Percentiles rank a stretch among this genome's conserved stretches.
phyloP scores from a whole-genome alignment of 2,113 vertebrate genomes.

The Ailuropoda melanoleuca region DNA sequence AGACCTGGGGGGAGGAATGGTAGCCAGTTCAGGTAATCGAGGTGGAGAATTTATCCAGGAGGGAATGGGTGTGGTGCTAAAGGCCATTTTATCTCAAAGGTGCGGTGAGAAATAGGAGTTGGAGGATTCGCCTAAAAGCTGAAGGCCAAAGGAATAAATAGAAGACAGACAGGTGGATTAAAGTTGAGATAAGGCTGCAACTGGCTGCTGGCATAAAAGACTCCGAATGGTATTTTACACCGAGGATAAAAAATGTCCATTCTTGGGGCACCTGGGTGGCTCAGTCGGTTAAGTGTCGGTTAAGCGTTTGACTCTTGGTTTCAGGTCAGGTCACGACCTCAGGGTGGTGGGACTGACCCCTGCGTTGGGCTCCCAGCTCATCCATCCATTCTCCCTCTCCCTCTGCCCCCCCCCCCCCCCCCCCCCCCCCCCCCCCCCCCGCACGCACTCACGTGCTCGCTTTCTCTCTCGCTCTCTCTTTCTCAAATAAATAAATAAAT shows the following conservation, averaged over 20 bases:
- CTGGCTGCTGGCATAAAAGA: background rate
- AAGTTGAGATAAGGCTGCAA: background rate
- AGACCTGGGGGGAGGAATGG: background rate
- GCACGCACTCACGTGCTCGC: accelerated
- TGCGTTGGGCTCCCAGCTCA: background rate
- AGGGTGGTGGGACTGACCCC: background rate
- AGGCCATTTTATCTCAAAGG: background rate
- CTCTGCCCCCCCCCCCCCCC: background rate
- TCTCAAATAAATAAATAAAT: background rate
- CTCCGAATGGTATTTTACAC: background rate
- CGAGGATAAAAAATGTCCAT: background rate
- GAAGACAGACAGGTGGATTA: background rate
- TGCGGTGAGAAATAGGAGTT: background rate
- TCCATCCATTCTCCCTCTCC: background rate
- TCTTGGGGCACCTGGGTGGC: background rate
- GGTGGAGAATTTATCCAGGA: background rate
- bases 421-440: background rate
- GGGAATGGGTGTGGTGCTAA: background rate
- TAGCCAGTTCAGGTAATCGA: background rate
- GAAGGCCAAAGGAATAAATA: background rate
- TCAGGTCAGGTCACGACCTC: background rate
- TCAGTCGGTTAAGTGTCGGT: background rate
- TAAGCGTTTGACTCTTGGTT: background rate
- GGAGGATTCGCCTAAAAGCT: background rate
- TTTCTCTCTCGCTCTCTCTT: background rate